Evolutionary conservation across 1,140 invertebrate species (phyloP).

Genomic region (Solenopsis invicta): DNA sequence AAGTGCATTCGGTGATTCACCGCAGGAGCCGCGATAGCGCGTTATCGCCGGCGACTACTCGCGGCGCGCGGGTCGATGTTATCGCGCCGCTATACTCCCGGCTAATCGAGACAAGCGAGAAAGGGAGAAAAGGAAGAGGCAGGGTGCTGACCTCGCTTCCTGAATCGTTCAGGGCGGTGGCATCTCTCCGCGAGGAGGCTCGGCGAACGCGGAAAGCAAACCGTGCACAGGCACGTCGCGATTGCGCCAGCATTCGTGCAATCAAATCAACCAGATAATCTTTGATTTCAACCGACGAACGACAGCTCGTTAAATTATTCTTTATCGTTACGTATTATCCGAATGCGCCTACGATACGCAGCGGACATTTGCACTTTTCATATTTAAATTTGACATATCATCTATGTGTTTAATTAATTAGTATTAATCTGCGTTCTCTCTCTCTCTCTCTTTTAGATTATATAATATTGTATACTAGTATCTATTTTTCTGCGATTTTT

Average conservation of each 20-base stretch:
- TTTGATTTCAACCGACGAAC: conserved; percentile 51
- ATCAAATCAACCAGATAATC: conserved; percentile 61
- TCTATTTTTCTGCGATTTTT: no score
- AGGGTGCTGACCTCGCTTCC: conserved; percentile 67
- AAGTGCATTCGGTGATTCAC: conserved; percentile 72
- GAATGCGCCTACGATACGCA: no score
- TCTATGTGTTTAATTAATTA: background rate
- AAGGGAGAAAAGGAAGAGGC: conserved; percentile 54
- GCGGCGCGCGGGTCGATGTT: conserved; percentile 75
- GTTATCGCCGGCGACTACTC: conserved; percentile 75
- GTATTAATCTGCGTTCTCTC: background rate
- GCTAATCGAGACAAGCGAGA: conserved; percentile 70
- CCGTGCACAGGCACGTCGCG: conserved; percentile 12
- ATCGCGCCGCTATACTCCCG: conserved; percentile 65
- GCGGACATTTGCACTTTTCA: background rate
- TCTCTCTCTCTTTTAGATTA: no score
- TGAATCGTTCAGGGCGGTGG: conserved; percentile 72
- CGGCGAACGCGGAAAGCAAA: conserved; percentile 32
- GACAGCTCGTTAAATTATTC: conserved; percentile 47
- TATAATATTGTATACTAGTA: no score
- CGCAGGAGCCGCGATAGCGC: conserved; percentile 73
- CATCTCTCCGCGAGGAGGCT: conserved; percentile 45
- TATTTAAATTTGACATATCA: background rate
- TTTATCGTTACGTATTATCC: conserved; percentile 23
- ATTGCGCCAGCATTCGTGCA: conserved; percentile 12